These are phyloP conservation scores for Acanthosepion lycidas DNA, from an alignment of 2,888 invertebrate species.

Conservation along the genomic window DNA sequence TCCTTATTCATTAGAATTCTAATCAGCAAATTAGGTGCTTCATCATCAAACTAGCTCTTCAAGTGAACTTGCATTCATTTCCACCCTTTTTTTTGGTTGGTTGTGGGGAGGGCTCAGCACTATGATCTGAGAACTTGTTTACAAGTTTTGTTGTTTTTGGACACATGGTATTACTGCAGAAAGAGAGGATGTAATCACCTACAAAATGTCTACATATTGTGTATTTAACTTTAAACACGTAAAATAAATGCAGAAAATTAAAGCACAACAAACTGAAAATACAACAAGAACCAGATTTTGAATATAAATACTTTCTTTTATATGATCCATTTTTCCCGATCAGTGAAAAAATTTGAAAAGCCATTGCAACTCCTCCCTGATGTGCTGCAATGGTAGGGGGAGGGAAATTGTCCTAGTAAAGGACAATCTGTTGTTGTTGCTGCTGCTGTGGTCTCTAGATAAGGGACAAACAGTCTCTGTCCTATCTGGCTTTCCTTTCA, in stretches of 20 bases:
- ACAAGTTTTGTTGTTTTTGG: no score
- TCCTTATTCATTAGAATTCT: no score
- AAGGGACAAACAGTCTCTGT: neutral
- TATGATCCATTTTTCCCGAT: constrained; percentile 17
- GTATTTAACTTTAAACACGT: no score
- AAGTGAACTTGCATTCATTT: no score
- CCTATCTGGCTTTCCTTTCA: constrained; percentile 11
- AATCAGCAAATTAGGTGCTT: no score
- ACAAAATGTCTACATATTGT: no score
- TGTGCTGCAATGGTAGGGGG: constrained; percentile 11
- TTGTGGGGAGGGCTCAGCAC: no score
- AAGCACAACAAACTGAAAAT: neutral
- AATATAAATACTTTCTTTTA: constrained; percentile 33
- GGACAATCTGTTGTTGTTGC: neutral
- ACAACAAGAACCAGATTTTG: neutral
- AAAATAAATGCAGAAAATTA: neutral
- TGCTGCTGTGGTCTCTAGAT: neutral
- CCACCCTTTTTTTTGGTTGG: no score
- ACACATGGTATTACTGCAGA: no score
- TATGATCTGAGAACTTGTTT: no score
- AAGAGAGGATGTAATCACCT: no score
- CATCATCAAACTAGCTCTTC: no score
- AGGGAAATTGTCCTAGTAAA: neutral
- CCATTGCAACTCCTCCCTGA: constrained; percentile 13
- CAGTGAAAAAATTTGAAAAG: neutral